phyloP scores from a whole-genome alignment of 2,888 invertebrate genomes.

The Endotricha flammealis region DNA sequence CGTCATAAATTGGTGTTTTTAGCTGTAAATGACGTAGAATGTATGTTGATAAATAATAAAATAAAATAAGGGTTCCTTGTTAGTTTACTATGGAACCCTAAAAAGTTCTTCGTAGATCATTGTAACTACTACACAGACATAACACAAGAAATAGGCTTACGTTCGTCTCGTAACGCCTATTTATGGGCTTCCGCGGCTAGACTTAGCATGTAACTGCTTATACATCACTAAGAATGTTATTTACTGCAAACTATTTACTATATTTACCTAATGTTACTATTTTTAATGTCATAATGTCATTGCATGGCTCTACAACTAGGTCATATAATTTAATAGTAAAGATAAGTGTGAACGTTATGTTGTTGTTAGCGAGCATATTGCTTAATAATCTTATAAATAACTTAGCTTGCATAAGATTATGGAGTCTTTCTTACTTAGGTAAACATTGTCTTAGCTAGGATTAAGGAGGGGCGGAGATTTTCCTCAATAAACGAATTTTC shows the following conservation, averaged over 20 bases:
- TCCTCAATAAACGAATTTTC: no score
- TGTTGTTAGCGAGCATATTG: no score
- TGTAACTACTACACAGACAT: slow-evolving; percentile 15
- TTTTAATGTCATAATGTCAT: slow-evolving; percentile 15
- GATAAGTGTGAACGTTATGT: neutral
- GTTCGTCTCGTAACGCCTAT: slow-evolving; percentile 18
- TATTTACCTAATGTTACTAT: slow-evolving; percentile 16
- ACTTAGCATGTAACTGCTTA: slow-evolving; percentile 10
- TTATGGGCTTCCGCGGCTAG: slow-evolving; percentile 19
- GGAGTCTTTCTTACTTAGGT: no score
- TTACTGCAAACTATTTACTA: slow-evolving; percentile 8
- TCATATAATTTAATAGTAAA: slow-evolving; percentile 1
- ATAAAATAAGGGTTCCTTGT: no score
- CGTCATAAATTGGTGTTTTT: no score
- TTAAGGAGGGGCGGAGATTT: no score
- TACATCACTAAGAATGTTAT: slow-evolving; percentile 11
- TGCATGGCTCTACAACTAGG: slow-evolving; percentile 7
- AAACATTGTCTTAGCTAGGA: no score
- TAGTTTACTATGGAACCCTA: no score
- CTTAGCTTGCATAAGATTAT: no score
- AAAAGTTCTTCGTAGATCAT: slow-evolving; percentile 13
- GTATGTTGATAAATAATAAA: no score
- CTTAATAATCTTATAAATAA: no score
- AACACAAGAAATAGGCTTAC: slow-evolving; percentile 25
- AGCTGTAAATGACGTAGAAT: no score